phyloP scores from a whole-genome alignment of 2,888 invertebrate species.

The Helleia helle region DNA sequence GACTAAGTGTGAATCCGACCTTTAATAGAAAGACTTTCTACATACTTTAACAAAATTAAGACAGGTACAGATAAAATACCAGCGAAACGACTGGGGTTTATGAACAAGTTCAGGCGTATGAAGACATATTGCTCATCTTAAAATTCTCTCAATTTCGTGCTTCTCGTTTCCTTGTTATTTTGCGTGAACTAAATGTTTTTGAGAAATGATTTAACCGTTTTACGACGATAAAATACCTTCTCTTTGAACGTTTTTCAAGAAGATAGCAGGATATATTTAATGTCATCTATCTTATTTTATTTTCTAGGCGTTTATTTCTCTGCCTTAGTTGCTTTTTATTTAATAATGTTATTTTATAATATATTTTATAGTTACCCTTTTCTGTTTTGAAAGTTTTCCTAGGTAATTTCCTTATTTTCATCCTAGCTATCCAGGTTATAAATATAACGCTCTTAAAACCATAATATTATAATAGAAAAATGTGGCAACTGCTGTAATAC shows the following conservation, averaged over 20 bases:
- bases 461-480: too few species aligned
- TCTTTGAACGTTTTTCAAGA: too few species aligned
- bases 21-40: constrained; percentile 3
- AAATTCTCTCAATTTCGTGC: constrained; percentile 1
- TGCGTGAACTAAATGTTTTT: neutral
- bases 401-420: too few species aligned
- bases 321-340: too few species aligned
- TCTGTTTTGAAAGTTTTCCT: too few species aligned
- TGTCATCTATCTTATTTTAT: too few species aligned
- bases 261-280: too few species aligned
- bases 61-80: constrained; percentile 6
- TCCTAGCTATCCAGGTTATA: too few species aligned
- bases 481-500: too few species aligned
- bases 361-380: too few species aligned
- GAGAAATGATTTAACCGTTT: constrained; percentile 1
- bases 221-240: neutral
- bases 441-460: too few species aligned
- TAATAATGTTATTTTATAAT: too few species aligned
- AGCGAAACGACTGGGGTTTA: neutral
- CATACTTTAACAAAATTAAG: constrained; percentile 5
- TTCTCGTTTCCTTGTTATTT: neutral
- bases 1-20: neutral
- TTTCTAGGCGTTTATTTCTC: neutral
- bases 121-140: constrained; percentile 7
- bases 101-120: neutral